Percentiles rank a stretch among this genome's conserved stretches.
Evolutionary conservation across 2,888 invertebrate genomes (phyloP).

Genomic region (Siphlonurus alternatus): DNA sequence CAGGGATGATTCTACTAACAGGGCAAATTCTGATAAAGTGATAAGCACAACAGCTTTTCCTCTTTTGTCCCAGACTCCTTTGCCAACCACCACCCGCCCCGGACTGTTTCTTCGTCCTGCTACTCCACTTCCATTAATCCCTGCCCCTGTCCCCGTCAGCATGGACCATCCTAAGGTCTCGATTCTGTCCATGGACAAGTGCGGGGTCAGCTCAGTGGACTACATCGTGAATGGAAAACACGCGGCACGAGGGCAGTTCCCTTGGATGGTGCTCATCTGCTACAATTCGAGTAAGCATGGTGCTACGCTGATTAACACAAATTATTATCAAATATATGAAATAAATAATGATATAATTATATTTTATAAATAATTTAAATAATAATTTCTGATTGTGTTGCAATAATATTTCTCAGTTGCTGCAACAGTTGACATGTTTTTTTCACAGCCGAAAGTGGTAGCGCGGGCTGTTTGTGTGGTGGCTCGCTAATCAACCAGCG

Average conservation of each 20-base stretch:
- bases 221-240: background rate
- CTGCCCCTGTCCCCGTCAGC: background rate
- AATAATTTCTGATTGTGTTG: background rate
- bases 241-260: background rate
- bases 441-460: background rate
- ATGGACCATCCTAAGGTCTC: background rate
- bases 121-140: background rate
- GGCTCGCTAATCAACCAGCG: conserved; percentile 9
- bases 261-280: background rate
- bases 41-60: too few species aligned
- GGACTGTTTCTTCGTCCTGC: too few species aligned
- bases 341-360: too few species aligned
- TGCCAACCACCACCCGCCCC: too few species aligned
- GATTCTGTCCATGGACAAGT: background rate
- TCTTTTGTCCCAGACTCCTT: too few species aligned
- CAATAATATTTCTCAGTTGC: background rate
- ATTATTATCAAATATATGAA: too few species aligned
- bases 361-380: background rate
- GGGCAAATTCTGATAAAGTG: too few species aligned
- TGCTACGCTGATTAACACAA: background rate
- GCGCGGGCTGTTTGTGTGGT: conserved; percentile 6
- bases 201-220: background rate
- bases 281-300: background rate
- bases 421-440: background rate
- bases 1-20: too few species aligned